phyloP scores from a whole-genome alignment of 2,797 vertebrate genomes.

The Pterois miles region DNA sequence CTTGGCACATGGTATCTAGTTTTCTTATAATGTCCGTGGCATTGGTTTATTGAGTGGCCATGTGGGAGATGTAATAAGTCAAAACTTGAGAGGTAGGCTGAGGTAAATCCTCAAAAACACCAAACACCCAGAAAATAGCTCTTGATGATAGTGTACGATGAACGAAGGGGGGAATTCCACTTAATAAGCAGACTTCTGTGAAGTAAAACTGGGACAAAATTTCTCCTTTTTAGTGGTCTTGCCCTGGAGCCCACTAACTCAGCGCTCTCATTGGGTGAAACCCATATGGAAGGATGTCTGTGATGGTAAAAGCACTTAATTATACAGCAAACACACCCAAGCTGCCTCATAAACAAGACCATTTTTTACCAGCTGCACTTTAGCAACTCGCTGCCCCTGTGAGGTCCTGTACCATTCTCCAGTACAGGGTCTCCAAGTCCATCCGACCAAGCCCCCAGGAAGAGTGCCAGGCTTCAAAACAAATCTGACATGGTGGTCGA shows the following conservation, averaged over 20 bases:
- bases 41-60: no score
- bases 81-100: neutral
- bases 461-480: no score
- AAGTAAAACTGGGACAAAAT: constrained; percentile 8
- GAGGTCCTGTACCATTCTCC: neutral
- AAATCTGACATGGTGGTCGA: no score
- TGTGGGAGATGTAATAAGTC: no score
- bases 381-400: accelerated
- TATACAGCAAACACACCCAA: neutral
- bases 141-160: neutral
- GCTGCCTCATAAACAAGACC: constrained; percentile 6
- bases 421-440: neutral
- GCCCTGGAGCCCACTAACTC: no score
- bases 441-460: no score
- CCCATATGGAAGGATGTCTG: neutral
- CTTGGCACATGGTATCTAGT: no score
- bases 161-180: neutral
- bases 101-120: neutral
- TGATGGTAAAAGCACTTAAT: constrained; percentile 22
- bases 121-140: neutral
- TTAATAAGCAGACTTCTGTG: neutral
- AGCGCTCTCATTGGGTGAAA: neutral
- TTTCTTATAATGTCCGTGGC: no score
- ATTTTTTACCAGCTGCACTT: neutral
- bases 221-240: constrained; percentile 14